Base-by-base conservation (phyloP, 2,888 invertebrate genomes). In the Torymus aiolomorphi region DNA sequence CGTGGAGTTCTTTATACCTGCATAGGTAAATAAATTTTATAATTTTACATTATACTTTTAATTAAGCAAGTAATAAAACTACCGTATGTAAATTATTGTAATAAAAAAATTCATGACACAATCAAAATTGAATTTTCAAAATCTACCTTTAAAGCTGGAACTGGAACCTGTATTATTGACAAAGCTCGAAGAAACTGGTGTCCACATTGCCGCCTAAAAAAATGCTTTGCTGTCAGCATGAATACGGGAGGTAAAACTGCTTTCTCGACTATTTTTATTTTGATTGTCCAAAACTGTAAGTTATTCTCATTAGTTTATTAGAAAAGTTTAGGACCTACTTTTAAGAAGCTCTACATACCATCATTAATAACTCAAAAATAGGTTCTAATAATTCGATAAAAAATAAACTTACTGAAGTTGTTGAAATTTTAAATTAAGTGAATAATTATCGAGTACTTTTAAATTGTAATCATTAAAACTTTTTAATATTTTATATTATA, bases 101-200 rank as follows among this genome's bases (percentile, higher is more conserved):
- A 61, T 24, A 20, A 61, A 20, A 20, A 20, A 13, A n/a, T n/a
- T n/a, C n/a, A n/a, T n/a, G n/a, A n/a, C n/a, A n/a, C n/a, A n/a
- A n/a, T n/a, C n/a, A n/a, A n/a, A n/a, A n/a, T n/a, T n/a, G n/a
- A n/a, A 61, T 24, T 20, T 11, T 20, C 18, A 20, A 65, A 52
- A 42, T 49, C 1, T 69, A 14, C 5, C 49, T 67, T 88, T 85
- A 59, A 86, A 94, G 94, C 95, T 81, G 95, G 95, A 1, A 94
- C 93, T 80, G 95, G 95, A 14, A 92, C 92, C 79, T 97, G 97
- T 87, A 90, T 94, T 0, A 92, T 97, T 70, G 96, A 97, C 90
- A 96, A 96, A 90, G 94, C 95, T 0, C 91, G 96, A 71, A 91
- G 97, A 82, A 97, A 97, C 90, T 97, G 96, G 97, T 97, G 97